These are phyloP conservation scores for Anastrepha obliqua DNA, from an alignment of 1,140 invertebrate species.

Conservation along the genomic window DNA sequence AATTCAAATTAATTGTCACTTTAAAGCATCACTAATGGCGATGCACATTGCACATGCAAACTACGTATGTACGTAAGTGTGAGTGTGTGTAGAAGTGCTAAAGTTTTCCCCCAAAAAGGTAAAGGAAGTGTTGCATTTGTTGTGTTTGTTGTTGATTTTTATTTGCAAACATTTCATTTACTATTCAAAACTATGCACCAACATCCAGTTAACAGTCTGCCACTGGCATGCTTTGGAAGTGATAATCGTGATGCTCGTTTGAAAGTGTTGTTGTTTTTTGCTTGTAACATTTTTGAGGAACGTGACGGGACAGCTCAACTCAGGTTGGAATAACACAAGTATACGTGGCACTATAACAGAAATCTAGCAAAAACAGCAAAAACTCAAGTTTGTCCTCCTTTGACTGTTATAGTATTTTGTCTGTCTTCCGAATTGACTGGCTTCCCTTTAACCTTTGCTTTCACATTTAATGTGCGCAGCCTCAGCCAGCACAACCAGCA, in stretches of 20 bases:
- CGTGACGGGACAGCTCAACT: constrained; percentile 46
- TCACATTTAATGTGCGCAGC: background rate
- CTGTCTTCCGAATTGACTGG: background rate
- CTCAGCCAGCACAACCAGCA: too few species aligned
- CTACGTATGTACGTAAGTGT: background rate
- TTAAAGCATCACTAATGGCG: background rate
- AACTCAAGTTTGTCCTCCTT: background rate
- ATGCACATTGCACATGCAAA: background rate
- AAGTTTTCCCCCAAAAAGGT: background rate
- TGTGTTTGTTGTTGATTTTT: background rate
- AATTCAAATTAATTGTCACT: constrained; percentile 53
- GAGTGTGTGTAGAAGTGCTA: background rate
- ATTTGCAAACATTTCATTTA: constrained; percentile 27
- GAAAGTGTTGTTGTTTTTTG: background rate
- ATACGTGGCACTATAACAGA: background rate
- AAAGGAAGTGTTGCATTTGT: background rate
- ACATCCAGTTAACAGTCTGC: background rate
- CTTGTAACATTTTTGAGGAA: constrained; percentile 1
- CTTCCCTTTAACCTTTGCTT: constrained; percentile 37
- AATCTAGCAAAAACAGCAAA: background rate
- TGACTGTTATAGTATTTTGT: background rate
- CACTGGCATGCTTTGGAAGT: background rate
- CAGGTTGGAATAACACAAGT: background rate
- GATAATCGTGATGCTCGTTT: constrained; percentile 32
- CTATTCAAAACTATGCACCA: background rate